Evolutionary conservation across 2,888 invertebrate genomes (phyloP).

Genomic region (Dicyrtoma fusca): DNA sequence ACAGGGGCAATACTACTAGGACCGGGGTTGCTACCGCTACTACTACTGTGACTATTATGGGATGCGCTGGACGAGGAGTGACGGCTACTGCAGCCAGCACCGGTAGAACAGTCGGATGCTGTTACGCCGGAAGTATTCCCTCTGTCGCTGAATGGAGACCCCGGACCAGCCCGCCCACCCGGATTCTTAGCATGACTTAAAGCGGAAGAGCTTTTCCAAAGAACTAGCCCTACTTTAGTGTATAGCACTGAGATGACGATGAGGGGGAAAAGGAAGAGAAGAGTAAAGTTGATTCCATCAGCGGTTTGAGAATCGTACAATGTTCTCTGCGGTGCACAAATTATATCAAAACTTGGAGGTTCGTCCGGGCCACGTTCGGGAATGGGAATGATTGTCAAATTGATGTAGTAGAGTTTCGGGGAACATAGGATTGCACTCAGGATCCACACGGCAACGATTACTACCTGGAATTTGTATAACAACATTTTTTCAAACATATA

Average conservation of each 20-base stretch:
- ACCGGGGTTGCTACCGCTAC: not conserved
- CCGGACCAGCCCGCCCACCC: not conserved
- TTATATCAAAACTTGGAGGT: slow-evolving; percentile 65
- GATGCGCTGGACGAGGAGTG: not conserved
- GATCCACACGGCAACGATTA: slow-evolving; percentile 79
- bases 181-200: not conserved
- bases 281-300: slow-evolving; percentile 79
- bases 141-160: not conserved
- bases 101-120: too few species aligned
- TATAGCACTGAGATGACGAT: slow-evolving; percentile 77
- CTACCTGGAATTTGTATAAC: too few species aligned
- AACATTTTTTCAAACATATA: too few species aligned
- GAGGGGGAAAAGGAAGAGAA: slow-evolving; percentile 80
- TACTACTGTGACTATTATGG: too few species aligned
- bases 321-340: slow-evolving; percentile 74
- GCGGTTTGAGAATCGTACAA: slow-evolving; percentile 78
- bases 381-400: slow-evolving; percentile 66
- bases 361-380: slow-evolving; percentile 63
- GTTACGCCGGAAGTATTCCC: not conserved
- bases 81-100: not conserved
- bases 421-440: slow-evolving; percentile 80
- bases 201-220: slow-evolving; percentile 63
- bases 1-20: not conserved
- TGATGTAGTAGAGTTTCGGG: slow-evolving; percentile 81
- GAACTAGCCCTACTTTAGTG: slow-evolving; percentile 77